Evolutionary conservation across 2,113 vertebrate genomes (phyloP).

Genomic region (Loxodonta africana): DNA sequence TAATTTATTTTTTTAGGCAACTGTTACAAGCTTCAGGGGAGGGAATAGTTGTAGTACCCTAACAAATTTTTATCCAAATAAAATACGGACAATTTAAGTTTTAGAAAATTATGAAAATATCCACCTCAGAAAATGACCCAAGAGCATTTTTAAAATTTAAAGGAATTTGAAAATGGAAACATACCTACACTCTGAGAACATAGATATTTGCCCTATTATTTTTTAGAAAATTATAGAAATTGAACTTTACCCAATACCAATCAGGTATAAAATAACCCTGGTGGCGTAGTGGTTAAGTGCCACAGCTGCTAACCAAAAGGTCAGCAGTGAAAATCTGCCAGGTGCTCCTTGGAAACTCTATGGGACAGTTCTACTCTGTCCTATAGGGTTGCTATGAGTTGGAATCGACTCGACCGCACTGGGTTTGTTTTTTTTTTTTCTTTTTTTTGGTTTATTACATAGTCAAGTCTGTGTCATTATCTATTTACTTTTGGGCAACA

Average conservation of each 20-base stretch:
- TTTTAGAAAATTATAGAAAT: slow-evolving; percentile 1
- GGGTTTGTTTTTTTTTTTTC: too few species aligned
- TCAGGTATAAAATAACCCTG: background rate
- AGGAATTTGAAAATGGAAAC: background rate
- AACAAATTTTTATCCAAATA: background rate
- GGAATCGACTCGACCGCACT: too few species aligned
- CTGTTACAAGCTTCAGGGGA: background rate
- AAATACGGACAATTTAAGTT: background rate
- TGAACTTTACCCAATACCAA: background rate
- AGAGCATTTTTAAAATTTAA: background rate
- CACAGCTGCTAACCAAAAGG: too few species aligned
- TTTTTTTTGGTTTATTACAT: background rate
- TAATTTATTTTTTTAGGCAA: background rate
- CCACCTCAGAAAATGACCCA: background rate
- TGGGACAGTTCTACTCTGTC: too few species aligned
- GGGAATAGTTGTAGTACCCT: background rate
- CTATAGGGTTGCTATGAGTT: too few species aligned
- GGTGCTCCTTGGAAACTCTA: too few species aligned
- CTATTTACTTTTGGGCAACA: background rate
- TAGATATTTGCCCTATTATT: background rate
- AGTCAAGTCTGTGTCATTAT: background rate
- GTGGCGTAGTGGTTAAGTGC: too few species aligned
- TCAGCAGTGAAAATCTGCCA: too few species aligned
- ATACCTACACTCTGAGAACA: background rate
- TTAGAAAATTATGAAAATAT: slow-evolving; percentile 18